These are phyloP conservation scores for Toxotes jaculatrix DNA, from an alignment of 2,113 vertebrate genomes.

Conservation along the genomic window DNA sequence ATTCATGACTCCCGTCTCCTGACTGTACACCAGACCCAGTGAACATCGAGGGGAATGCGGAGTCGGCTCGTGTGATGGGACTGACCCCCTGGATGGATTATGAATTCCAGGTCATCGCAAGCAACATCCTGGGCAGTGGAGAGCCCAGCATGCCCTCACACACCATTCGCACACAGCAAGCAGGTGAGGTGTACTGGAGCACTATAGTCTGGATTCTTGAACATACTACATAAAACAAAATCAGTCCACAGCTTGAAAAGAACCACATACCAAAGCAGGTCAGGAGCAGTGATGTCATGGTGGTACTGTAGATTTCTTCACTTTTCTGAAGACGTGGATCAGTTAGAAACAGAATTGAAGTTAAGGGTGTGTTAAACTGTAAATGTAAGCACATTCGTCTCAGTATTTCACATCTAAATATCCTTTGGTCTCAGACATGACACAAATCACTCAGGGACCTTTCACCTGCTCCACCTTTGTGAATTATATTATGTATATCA, in stretches of 20 bases:
- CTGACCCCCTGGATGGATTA: slow-evolving; percentile 98
- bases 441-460: not conserved
- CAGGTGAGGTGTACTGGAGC: slow-evolving; percentile 83
- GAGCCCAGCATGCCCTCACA: slow-evolving; percentile 93
- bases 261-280: too few relatives aligned
- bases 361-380: too few relatives aligned
- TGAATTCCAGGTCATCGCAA: slow-evolving; percentile 93
- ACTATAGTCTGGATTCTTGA: too few relatives aligned
- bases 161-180: slow-evolving; percentile 91
- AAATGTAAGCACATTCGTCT: too few relatives aligned
- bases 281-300: too few relatives aligned
- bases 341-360: too few relatives aligned
- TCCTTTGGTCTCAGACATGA: not conserved
- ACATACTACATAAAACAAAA: too few relatives aligned
- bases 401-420: too few relatives aligned
- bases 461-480: not conserved
- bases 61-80: slow-evolving; percentile 90
- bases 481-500: slow-evolving; percentile 2
- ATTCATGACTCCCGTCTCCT: not conserved
- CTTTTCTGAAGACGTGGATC: too few relatives aligned
- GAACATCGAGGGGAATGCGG: slow-evolving; percentile 95
- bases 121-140: slow-evolving; percentile 95
- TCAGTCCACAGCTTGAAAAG: too few relatives aligned
- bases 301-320: too few relatives aligned
- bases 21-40: slow-evolving; percentile 84